Conservation (phyloP, 2,888 invertebrate species). For the Pterostichus madidus region DNA sequence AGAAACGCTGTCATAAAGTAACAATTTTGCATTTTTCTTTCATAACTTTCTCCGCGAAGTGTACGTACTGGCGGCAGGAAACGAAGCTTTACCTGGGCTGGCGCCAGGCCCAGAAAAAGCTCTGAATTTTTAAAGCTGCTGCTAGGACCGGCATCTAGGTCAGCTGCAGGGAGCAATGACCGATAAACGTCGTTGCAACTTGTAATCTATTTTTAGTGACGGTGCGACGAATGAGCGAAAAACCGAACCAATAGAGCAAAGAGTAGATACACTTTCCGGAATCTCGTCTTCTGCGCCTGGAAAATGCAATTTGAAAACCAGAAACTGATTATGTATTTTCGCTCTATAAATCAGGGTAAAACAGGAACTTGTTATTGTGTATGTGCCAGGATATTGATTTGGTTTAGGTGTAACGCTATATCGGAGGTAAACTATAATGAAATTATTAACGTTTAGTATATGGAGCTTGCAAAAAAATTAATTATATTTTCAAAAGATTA, state of each 20-base stretch:
- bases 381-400: background rate
- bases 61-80: background rate
- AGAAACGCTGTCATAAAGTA: too few relatives aligned
- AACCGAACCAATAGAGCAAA: slow-evolving; percentile 4
- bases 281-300: background rate
- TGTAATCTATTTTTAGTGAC: background rate
- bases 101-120: slow-evolving; percentile 10
- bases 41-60: background rate
- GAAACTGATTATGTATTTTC: background rate
- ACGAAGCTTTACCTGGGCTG: background rate
- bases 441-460: too few relatives aligned
- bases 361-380: too few relatives aligned
- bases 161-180: slow-evolving; percentile 3
- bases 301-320: background rate
- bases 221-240: background rate
- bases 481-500: too few relatives aligned
- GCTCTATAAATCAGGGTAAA: background rate
- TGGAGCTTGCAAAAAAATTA: too few relatives aligned
- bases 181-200: slow-evolving; percentile 10
- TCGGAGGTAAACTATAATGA: too few relatives aligned
- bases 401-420: background rate
- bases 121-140: slow-evolving; percentile 15
- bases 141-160: slow-evolving; percentile 6
- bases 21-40: background rate
- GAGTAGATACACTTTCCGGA: background rate